These are phyloP conservation scores for Sitophilus oryzae DNA, from an alignment of 1,140 invertebrate genomes.

Conservation along the genomic window DNA sequence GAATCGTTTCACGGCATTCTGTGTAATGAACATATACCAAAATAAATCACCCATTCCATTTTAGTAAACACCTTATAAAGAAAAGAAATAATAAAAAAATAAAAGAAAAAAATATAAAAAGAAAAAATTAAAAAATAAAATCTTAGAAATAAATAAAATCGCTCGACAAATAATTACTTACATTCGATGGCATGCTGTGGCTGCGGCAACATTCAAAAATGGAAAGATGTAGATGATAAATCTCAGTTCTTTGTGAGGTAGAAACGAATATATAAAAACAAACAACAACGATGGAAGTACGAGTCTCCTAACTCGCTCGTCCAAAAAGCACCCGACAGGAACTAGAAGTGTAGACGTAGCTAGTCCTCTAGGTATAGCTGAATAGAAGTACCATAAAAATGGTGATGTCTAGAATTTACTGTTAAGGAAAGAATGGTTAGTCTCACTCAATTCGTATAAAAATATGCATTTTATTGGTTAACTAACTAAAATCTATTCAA, in stretches of 20 bases:
- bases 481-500: no score
- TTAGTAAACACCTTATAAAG: no score
- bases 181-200: slow-evolving; percentile 79
- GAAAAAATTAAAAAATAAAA: no score
- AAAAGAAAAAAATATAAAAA: no score
- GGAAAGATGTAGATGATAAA: slow-evolving; percentile 98
- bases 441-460: no score
- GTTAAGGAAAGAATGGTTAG: slow-evolving; percentile 43
- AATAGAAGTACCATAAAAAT: slow-evolving; percentile 98
- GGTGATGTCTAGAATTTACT: slow-evolving; percentile 70
- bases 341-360: slow-evolving; percentile 74
- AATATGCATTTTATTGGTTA: no score
- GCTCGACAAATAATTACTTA: slow-evolving; percentile 53
- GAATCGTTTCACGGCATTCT: no score
- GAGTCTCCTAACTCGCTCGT: slow-evolving; percentile 62
- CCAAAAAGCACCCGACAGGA: slow-evolving; percentile 72
- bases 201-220: slow-evolving; percentile 85
- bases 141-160: background rate
- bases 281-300: slow-evolving; percentile 75
- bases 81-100: no score
- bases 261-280: slow-evolving; percentile 83
- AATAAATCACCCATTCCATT: no score
- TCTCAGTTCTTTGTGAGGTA: slow-evolving; percentile 97
- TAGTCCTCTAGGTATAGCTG: slow-evolving; percentile 86
- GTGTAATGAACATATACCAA: no score